phyloP scores from a whole-genome alignment of 1,140 invertebrate genomes.

The Drosophila subobscura region DNA sequence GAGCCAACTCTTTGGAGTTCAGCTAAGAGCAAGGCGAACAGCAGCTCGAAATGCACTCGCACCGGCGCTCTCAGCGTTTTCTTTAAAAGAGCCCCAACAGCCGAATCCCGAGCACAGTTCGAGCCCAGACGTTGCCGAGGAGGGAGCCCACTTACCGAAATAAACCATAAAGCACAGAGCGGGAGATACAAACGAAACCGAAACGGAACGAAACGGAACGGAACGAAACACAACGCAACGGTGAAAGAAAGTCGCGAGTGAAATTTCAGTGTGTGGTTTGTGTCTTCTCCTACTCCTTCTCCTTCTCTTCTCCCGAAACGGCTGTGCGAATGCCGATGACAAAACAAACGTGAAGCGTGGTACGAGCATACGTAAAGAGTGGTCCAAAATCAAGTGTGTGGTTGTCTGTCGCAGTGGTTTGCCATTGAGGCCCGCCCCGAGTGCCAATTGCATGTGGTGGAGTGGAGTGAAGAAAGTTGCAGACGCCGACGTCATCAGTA shows the following conservation, averaged over 20 bases:
- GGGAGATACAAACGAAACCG: slow-evolving; percentile 6
- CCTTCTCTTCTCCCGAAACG: slow-evolving; percentile 7
- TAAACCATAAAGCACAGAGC: too few relatives aligned
- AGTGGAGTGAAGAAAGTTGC: slow-evolving; percentile 62
- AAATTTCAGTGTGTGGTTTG: slow-evolving; percentile 47
- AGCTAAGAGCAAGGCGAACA: slow-evolving; percentile 46
- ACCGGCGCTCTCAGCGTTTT: slow-evolving; percentile 52
- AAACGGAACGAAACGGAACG: slow-evolving; percentile 1
- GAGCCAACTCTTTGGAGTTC: slow-evolving; percentile 50
- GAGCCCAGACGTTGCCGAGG: slow-evolving; percentile 71
- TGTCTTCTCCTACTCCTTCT: too few relatives aligned
- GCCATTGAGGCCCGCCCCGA: slow-evolving; percentile 23
- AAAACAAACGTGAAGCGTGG: slow-evolving; percentile 49
- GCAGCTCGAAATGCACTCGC: slow-evolving; percentile 34
- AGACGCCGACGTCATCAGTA: slow-evolving; percentile 32
- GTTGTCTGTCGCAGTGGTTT: slow-evolving; percentile 1
- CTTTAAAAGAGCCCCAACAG: slow-evolving; percentile 67
- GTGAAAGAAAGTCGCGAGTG: slow-evolving; percentile 76
- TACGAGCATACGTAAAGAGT: slow-evolving; percentile 15
- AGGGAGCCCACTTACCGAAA: slow-evolving; percentile 31
- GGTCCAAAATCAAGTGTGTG: slow-evolving; percentile 38
- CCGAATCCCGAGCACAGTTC: slow-evolving; percentile 67
- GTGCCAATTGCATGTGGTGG: slow-evolving; percentile 61
- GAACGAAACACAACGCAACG: slow-evolving; percentile 24
- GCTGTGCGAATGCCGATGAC: slow-evolving; percentile 48